Conservation (phyloP, 2,113 vertebrate genomes). For the Leuciscus idus region DNA sequence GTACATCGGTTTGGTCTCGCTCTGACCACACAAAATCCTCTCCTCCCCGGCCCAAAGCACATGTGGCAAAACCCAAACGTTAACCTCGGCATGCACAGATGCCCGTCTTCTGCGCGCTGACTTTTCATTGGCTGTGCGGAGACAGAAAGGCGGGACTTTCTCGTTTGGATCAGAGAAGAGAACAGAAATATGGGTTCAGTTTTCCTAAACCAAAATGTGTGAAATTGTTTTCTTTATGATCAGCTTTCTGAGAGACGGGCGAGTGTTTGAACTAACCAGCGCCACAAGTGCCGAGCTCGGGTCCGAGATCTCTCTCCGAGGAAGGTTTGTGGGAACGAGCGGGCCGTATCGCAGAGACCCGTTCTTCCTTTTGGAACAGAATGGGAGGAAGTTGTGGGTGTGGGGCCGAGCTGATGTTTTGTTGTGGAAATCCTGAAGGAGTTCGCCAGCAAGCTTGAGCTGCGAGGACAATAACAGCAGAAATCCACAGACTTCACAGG, state of each 20-base stretch:
- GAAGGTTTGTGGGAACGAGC: background rate
- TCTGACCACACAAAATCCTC: constrained; percentile 35
- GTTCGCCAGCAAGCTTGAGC: constrained; percentile 30
- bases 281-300: background rate
- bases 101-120: background rate
- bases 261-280: background rate
- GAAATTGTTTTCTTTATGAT: constrained; percentile 7
- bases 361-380: constrained; percentile 53
- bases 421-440: constrained; percentile 48
- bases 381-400: constrained; percentile 59
- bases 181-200: constrained; percentile 12
- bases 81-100: background rate
- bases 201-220: constrained; percentile 24
- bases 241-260: background rate
- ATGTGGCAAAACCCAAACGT: constrained; percentile 37
- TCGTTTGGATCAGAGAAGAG: background rate
- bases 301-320: background rate
- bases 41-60: constrained; percentile 36
- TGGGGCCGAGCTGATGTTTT: constrained; percentile 46
- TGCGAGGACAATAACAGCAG: constrained; percentile 41
- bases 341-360: background rate
- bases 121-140: constrained; percentile 18
- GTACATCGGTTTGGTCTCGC: constrained; percentile 22
- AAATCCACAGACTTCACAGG: constrained; percentile 31
- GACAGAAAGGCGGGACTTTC: background rate